Conservation (phyloP, 2,797 vertebrate species). For the Apogon talboti region DNA sequence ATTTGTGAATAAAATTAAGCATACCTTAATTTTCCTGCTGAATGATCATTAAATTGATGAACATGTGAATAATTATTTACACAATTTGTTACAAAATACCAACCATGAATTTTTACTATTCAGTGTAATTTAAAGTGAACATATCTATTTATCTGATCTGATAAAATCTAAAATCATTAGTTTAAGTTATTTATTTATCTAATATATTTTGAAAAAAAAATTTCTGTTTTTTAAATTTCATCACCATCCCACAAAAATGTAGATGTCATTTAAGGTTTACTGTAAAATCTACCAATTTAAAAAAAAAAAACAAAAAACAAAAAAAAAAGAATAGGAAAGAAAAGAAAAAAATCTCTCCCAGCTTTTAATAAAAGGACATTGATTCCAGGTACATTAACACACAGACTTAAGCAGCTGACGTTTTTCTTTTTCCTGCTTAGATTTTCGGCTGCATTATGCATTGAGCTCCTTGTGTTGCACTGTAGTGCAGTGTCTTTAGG, state of each 20-base stretch:
- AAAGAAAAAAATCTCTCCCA: not conserved
- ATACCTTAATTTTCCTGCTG: not conserved
- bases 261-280: too few species aligned
- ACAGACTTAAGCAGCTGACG: conserved; percentile 12
- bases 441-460: conserved; percentile 31
- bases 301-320: not conserved
- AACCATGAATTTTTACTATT: too few species aligned
- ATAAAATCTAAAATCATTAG: too few species aligned
- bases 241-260: too few species aligned
- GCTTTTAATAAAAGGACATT: conserved; percentile 4
- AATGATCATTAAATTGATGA: not conserved
- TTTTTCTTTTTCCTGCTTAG: conserved; percentile 19
- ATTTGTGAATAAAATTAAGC: not conserved
- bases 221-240: too few species aligned
- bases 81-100: not conserved
- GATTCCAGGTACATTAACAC: conserved; percentile 9
- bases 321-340: too few species aligned
- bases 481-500: conserved; percentile 45
- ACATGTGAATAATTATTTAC: not conserved
- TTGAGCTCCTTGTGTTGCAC: conserved; percentile 25
- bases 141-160: too few species aligned
- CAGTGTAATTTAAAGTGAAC: too few species aligned
- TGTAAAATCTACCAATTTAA: not conserved
- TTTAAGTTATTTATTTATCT: too few species aligned
- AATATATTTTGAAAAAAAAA: too few species aligned